Base-by-base conservation (phyloP, 2,113 vertebrate genomes). In the Eulacestoma nigropectus region DNA sequence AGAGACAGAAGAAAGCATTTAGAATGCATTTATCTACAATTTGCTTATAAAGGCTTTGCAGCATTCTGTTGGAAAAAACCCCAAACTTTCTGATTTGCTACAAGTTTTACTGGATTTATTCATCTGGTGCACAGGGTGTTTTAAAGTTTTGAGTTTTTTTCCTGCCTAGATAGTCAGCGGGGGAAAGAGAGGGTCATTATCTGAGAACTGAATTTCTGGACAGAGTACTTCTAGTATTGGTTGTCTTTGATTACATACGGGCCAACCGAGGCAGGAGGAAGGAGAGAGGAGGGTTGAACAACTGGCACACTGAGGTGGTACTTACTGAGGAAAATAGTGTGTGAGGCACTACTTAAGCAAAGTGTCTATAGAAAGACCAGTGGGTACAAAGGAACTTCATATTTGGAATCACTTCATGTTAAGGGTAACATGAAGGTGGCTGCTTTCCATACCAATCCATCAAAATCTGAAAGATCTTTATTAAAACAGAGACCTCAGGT, bases 1-100 rank as follows among this genome's bases (percentile, higher is more conserved):
- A 56, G 39, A 79, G 42, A 44, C 23, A 69, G 16, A 60, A 53
- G 33, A 65, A 68, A 64, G 33, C 21, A 76, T 42, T 39, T 59
- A 21, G 13, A 50, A 23, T 33, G 7, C 4, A 0, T 53, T 69
- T 84, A 78, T 60, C 14, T 77, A 22, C n/a, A 33, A 5, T 47
- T 55, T 79, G 5, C 44, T 87, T 57, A 23, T 46, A 33, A 60
- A 69, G 42, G 32, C 15, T 87, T 42, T 74, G 22, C n/a, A 52
- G 16, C 1, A 0, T 56, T 84, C 56, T 74, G 11, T 52, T 59
- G 18, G 7, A 50, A 76, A 67, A 42, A 10, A 6, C 1, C 0
- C 32, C 42, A 60, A n/a, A 23, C 44, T 11, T 60, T 65, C 27
- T 50, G 14, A 41, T 92, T 72, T 64, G 9, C 47, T 84, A 5